Conservation (phyloP, 2,888 invertebrate genomes). For the Lepas anatifera region DNA sequence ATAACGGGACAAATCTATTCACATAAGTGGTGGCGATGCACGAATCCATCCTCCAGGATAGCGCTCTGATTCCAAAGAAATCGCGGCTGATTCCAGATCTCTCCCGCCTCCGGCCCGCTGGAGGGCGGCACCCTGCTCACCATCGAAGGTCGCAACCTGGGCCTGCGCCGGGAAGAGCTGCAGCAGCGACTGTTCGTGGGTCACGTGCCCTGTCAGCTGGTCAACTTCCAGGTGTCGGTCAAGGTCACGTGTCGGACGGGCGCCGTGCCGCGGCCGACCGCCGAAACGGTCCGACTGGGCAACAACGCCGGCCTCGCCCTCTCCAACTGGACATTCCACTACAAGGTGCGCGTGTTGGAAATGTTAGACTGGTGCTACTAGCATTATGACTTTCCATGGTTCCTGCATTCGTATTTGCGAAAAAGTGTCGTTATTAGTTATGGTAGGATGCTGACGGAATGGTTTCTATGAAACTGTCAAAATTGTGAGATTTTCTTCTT, state of each 20-base stretch:
- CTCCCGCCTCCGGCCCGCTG: constrained; percentile 87
- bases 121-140: constrained; percentile 93
- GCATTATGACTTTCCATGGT: too few species aligned
- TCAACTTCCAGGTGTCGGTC: constrained; percentile 86
- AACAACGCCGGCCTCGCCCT: constrained; percentile 64
- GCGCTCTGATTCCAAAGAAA: too few species aligned
- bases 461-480: too few species aligned
- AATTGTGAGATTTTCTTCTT: too few species aligned
- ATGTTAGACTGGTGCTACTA: too few species aligned
- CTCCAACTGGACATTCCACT: constrained; percentile 77
- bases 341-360: constrained; percentile 59
- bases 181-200: constrained; percentile 84
- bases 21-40: too few species aligned
- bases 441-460: too few species aligned
- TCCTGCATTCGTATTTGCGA: too few species aligned
- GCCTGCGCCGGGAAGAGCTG: constrained; percentile 82
- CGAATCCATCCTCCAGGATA: too few species aligned
- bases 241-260: constrained; percentile 84
- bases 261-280: constrained; percentile 58
- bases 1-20: too few species aligned
- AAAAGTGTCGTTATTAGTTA: too few species aligned
- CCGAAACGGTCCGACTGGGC: not conserved
- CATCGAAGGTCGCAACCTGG: constrained; percentile 92
- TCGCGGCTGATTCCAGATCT: too few species aligned
- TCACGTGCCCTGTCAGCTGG: constrained; percentile 71